A percentile compares a stretch with the other conserved stretches of the same genome.
Conservation (phyloP, 2,113 vertebrate genomes). For the Mormyrus iriodes region DNA sequence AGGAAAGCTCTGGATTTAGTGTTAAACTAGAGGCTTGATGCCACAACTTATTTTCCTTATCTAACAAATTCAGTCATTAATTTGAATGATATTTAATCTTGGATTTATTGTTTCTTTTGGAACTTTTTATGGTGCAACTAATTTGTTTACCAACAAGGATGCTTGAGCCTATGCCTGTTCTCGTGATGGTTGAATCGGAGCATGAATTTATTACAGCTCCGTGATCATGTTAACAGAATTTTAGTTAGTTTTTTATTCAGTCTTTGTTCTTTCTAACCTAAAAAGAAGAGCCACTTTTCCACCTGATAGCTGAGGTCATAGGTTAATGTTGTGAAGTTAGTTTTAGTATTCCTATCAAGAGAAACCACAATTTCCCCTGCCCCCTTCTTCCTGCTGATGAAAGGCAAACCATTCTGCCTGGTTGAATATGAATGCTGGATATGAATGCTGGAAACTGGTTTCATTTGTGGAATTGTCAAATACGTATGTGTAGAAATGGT, state of each 20-base stretch:
- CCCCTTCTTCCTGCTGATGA: not conserved
- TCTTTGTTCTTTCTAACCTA: not conserved
- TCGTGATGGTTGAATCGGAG: not conserved
- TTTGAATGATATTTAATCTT: conserved; percentile 20
- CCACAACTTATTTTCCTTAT: not conserved
- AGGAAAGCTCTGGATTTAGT: conserved; percentile 22
- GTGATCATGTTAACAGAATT: not conserved
- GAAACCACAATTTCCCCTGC: not conserved
- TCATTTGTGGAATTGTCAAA: not conserved
- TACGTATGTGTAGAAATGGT: not conserved
- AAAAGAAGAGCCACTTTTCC: not conserved
- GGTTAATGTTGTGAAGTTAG: not conserved
- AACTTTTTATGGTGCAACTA: not conserved
- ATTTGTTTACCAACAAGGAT: not conserved
- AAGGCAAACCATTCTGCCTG: not conserved
- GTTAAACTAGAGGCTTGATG: conserved; percentile 11
- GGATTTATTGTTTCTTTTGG: not conserved
- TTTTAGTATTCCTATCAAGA: not conserved
- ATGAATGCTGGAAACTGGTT: not conserved
- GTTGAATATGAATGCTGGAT: not conserved
- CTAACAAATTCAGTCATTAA: conserved; percentile 6
- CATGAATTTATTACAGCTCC: not conserved
- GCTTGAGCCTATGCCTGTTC: not conserved
- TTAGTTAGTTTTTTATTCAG: not conserved
- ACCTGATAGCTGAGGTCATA: not conserved